A percentile compares a stretch with the other conserved stretches of the same genome.
Evolutionary conservation across 2,888 invertebrate genomes (phyloP).

Genomic region (Cheilosia vernalis): DNA sequence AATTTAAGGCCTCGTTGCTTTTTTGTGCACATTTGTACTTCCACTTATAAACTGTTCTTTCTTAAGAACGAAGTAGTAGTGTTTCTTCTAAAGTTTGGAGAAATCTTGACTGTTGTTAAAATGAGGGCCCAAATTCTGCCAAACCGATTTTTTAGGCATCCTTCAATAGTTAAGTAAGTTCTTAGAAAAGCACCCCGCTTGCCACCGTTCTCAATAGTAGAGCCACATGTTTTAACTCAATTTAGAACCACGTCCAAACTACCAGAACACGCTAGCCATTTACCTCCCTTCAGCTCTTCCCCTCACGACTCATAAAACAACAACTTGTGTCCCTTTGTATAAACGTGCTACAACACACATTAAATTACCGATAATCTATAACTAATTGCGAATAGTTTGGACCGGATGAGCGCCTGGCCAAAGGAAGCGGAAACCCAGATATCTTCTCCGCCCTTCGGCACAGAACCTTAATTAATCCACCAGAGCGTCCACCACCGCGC

Average conservation of each 20-base stretch:
- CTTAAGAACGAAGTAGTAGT: too few species aligned
- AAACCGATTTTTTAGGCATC: too few species aligned
- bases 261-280: background rate
- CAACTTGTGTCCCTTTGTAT: background rate
- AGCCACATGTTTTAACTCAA: too few species aligned
- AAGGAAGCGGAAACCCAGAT: conserved; percentile 56
- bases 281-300: background rate
- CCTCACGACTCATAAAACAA: background rate
- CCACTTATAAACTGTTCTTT: background rate
- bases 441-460: conserved; percentile 34
- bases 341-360: conserved; percentile 76
- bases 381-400: conserved; percentile 71
- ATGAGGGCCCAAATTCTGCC: too few species aligned
- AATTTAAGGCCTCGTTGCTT: too few species aligned
- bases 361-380: conserved; percentile 69
- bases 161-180: too few species aligned
- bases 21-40: too few species aligned
- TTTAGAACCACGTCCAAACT: background rate
- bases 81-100: too few species aligned
- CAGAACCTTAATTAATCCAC: conserved; percentile 64
- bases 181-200: too few species aligned
- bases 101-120: too few species aligned
- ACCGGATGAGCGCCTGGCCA: conserved; percentile 52
- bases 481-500: conserved; percentile 10
- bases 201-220: too few species aligned